Percentiles rank a stretch among this genome's conserved stretches.
Evolutionary conservation across 1,140 invertebrate genomes (phyloP).

Genomic region (Bombus balteatus): DNA sequence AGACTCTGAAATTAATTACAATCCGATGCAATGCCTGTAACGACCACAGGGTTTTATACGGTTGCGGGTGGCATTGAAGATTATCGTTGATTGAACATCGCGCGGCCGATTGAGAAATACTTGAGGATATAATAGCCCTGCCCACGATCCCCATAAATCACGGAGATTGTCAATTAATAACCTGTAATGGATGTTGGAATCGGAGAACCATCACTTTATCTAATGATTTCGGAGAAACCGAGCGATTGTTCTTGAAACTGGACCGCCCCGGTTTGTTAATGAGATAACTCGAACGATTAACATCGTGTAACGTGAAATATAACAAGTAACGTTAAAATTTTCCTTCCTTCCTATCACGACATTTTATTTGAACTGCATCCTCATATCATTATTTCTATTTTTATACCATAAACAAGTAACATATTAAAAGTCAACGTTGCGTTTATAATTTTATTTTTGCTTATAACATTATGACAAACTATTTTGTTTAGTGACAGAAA

Average conservation of each 20-base stretch:
- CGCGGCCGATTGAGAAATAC: constrained; percentile 49
- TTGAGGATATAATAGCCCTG: constrained; percentile 37
- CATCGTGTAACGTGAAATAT: background rate
- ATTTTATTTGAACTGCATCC: background rate
- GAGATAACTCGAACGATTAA: background rate
- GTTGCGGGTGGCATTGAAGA: constrained; percentile 9
- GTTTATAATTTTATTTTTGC: too few species aligned
- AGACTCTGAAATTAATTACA: constrained; percentile 46
- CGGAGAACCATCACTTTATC: background rate
- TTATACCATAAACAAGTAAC: too few species aligned
- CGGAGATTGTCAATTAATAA: constrained; percentile 43
- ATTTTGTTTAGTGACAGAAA: too few species aligned
- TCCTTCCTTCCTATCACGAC: background rate
- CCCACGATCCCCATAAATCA: constrained; percentile 44
- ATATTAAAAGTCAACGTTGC: too few species aligned
- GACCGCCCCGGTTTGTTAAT: background rate
- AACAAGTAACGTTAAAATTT: background rate
- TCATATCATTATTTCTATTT: too few species aligned
- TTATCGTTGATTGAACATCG: constrained; percentile 28
- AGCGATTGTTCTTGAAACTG: constrained; percentile 12
- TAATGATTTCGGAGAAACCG: constrained; percentile 21
- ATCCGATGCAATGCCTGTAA: background rate
- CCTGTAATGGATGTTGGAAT: constrained; percentile 43
- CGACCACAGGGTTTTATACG: constrained; percentile 18
- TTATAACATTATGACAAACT: too few species aligned